Base-by-base conservation (phyloP, 2,797 vertebrate species). In the Acipenser ruthenus region DNA sequence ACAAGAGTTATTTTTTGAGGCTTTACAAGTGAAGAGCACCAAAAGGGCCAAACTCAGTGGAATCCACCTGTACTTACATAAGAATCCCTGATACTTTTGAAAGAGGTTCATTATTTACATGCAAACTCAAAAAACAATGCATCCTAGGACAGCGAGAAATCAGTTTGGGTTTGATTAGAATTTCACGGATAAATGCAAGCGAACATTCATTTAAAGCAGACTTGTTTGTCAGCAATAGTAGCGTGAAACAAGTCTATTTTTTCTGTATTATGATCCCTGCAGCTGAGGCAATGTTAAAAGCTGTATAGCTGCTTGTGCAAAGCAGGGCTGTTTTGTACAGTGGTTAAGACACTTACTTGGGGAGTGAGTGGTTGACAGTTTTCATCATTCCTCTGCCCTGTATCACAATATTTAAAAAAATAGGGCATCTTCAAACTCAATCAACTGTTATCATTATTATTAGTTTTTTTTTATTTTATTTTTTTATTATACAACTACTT, bases 131-230 rank as follows among this genome's bases (percentile, higher is more conserved):
- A 82, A 78, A 55, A 55, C 37, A 55, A 77, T 78, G 50, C 0
- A 69, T 80, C 73, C 74, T 76, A 63, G 68, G 82, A 62, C 67
- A 79, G 71, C 65, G 70, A 68, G 76, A 75, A 62, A 58, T 68
- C 63, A 79, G 68, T 71, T 52, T 77, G 68, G 65, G 71, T 0
- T 18, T 13, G 64, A 73, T 81, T 81, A 75, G 71, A 82, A 84
- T 88, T 80, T 75, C 69, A 81, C 80, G 75, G 71, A 69, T 73
- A 78, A 85, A 81, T 79, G 60, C 74, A 77, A 62, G 70, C 74
- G 69, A 81, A 80, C 61, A 66, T 66, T 80, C 69, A 73, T 80
- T 80, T 80, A 52, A 75, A 62, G 37, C 37, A 37, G 70, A 70
- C 64, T 76, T 74, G 37, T 78, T 59, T 79, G 53, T 77, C 73